Evolutionary conservation across 2,797 vertebrate species (phyloP), one percentile per base, ranked within the genome.

Genomic region (Chrysocyon brachyurus): DNA sequence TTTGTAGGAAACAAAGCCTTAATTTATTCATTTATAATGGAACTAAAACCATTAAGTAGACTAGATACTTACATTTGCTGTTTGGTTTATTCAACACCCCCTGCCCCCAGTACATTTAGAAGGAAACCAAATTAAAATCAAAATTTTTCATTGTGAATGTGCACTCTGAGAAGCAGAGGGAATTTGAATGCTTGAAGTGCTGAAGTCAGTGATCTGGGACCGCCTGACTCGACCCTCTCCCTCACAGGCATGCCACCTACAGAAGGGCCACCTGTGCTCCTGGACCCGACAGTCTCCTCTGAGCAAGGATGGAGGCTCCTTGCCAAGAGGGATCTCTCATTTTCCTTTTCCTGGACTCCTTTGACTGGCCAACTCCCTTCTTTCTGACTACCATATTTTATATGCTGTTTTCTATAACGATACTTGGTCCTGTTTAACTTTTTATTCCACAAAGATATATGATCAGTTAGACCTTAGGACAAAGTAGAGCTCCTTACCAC

Each of bases 1-100:
- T 96, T 59, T 87, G 49, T 46, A 86, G 87, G 70, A 82, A 81
- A 28, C 46, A 31, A 36, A 63, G 28, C 49, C 57, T 46, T 8
- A 5, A 16, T 79, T 49, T 88, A 73, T 57, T 82, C 46, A 31
- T 85, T 70, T 33, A 33, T 57, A 81, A 64, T 66, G 61, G 59
- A 90, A 94, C 57, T 77, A 70, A 92, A 94, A 77, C 36, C 61
- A 36, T 49, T 31, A 36, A 68, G 72, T 22, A 66, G 36, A 93
- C 36, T 56, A 46, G 33, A 77, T 24, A 26, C 57, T 83, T 81
- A 1, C 10, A 56, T 64, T 86, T 64, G 63, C 73, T 26, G 17
- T 77, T 66, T 52, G 31, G 52, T 75, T 85, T 75, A 26, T 70
- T 94, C 40, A 46, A 46, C 40, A 46, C 40, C 40, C 40, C 12